Percentiles rank a stretch among this genome's conserved stretches.
These are phyloP conservation scores for Anniella stebbinsi DNA, from an alignment of 2,797 vertebrate species.

Conservation along the genomic window DNA sequence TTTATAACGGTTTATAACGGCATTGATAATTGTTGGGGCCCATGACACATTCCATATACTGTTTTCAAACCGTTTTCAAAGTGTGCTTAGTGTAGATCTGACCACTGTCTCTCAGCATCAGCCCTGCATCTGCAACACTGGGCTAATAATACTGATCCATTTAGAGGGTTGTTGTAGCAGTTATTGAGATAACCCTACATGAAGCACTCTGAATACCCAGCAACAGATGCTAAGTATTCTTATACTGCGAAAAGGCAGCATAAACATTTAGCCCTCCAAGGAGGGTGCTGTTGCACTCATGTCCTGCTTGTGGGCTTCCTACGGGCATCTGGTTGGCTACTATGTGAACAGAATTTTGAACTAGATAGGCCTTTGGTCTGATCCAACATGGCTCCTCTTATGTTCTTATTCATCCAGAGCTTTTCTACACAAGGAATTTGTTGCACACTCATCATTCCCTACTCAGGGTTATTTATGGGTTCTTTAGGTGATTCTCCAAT, in stretches of 20 bases:
- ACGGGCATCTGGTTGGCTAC: background rate
- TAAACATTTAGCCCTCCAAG: background rate
- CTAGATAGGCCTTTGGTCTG: too few relatives aligned
- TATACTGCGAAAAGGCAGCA: background rate
- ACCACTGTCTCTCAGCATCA: background rate
- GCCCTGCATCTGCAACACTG: background rate
- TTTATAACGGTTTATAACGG: too few relatives aligned
- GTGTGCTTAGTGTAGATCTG: too few relatives aligned
- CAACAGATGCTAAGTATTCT: background rate
- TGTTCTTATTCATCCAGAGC: background rate
- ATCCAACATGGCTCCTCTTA: background rate
- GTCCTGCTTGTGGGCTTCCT: background rate
- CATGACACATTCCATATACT: too few relatives aligned
- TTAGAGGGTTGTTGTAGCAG: background rate
- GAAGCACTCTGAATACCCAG: background rate
- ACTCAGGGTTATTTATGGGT: too few relatives aligned
- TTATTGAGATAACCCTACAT: background rate
- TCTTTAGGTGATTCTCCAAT: too few relatives aligned
- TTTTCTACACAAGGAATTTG: too few relatives aligned
- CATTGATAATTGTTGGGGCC: too few relatives aligned
- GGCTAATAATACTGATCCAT: background rate
- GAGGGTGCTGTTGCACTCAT: background rate
- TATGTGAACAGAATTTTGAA: too few relatives aligned
- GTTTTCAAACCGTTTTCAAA: too few relatives aligned
- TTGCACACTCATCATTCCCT: too few relatives aligned